Base-by-base conservation (phyloP, 64 coral and sea anemone genomes). In the Montipora foliosa region DNA sequence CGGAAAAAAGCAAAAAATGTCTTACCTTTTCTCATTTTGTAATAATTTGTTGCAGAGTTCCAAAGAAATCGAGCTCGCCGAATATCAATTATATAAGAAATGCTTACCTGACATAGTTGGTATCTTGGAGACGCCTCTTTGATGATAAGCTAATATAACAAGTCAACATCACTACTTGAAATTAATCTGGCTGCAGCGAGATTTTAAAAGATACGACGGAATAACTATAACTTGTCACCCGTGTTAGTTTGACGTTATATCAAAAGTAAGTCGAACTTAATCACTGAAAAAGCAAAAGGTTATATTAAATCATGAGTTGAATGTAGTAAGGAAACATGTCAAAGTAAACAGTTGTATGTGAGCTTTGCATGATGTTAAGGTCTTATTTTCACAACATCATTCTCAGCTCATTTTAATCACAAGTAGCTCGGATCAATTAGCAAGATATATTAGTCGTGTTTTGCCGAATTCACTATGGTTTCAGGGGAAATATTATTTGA, bases 21-120 rank as follows among this genome's bases (percentile, higher is more conserved):
- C 82, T 86, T 71, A 86, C 82, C 82, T 72, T 70, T 71, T 50
- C n/a, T 86, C 82, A 86, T 86, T 8, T 50, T 71, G 62, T 72
- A 22, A 49, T 21, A 19, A 49, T 13, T 70, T 45, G 59, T 47
- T 44, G 8, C 5, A n/a, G 37, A 37, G 24, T 17, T 44, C 5
- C 44, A 5, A 8, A 67, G 67, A 71, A 47, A 49, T 29, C 0
- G 7, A 11, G 13, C 47, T 72, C 66, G 66, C 46, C 64, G 22
- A 49, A 86, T 71, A 49, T 50, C 66, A 86, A 50, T 13, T 64
- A 71, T 86, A 67, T 49, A 50, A 8, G 17, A 86, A 86, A 86
- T 86, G 82, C 66, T 67, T 67, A 5, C 45, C 66, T 48, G 17
- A 49, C 45, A 21, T 66, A 84, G 10, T 49, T 17, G 3, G 66